These are phyloP conservation scores for Tinea trinotella DNA, from an alignment of 2,888 invertebrate species.

Conservation along the genomic window DNA sequence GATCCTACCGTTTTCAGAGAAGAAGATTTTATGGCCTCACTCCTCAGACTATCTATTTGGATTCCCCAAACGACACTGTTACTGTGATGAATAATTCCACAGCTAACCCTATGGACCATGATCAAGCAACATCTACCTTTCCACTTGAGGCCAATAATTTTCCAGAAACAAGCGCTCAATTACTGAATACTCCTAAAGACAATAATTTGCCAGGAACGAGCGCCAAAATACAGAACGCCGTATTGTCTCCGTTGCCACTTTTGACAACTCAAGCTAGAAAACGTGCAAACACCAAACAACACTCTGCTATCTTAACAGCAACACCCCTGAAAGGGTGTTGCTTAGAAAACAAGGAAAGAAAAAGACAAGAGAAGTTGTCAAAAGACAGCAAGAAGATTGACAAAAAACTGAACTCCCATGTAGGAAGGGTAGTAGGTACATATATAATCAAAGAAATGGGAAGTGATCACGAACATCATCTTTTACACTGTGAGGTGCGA, in stretches of 20 bases:
- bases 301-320: no score
- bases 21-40: conserved; percentile 22
- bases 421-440: no score
- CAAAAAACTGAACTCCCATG: no score
- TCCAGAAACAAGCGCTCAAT: conserved; percentile 16
- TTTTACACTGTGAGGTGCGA: no score
- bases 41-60: conserved; percentile 1
- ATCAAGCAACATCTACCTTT: conserved; percentile 8
- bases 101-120: conserved; percentile 15
- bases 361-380: no score
- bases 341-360: no score
- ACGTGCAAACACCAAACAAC: no score
- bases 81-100: conserved; percentile 13
- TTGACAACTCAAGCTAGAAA: no score
- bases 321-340: no score
- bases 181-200: conserved; percentile 9
- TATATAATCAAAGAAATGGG: no score
- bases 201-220: conserved; percentile 16
- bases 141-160: conserved; percentile 17
- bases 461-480: no score
- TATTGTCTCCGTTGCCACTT: conserved; percentile 16
- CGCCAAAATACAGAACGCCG: conserved; percentile 16
- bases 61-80: conserved; percentile 24
- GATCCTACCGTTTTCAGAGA: conserved; percentile 28
- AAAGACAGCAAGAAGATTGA: no score